These are phyloP conservation scores for Bhutanitis thaidina DNA, from an alignment of 2,888 invertebrate genomes.

Conservation along the genomic window DNA sequence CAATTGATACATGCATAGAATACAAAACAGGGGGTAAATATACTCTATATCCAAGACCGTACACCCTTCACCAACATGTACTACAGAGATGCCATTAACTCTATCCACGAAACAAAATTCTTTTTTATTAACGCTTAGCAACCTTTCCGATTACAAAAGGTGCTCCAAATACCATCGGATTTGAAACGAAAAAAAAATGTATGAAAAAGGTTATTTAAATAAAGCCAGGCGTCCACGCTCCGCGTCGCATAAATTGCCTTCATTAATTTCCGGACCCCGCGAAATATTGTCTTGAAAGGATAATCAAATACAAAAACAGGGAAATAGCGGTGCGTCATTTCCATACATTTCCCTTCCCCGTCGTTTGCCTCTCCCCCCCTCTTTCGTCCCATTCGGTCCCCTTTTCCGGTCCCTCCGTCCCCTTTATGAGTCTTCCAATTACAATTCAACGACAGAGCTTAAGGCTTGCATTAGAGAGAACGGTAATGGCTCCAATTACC, in stretches of 20 bases:
- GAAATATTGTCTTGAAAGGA: conserved; percentile 81
- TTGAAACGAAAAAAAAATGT: conserved; percentile 37
- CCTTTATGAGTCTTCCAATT: conserved; percentile 76
- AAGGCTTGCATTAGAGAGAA: conserved; percentile 63
- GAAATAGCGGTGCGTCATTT: conserved; percentile 79
- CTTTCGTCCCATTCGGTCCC: conserved; percentile 56
- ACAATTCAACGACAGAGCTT: conserved; percentile 68
- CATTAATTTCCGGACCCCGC: conserved; percentile 77
- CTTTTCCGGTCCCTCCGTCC: conserved; percentile 64
- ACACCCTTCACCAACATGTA: not conserved
- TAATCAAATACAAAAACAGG: conserved; percentile 80
- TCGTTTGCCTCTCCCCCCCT: conserved; percentile 48
- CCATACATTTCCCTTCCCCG: conserved; percentile 64
- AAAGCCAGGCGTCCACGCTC: conserved; percentile 65
- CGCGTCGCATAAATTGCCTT: conserved; percentile 78
- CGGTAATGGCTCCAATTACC: conserved; percentile 44
- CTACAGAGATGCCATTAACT: conserved; percentile 33
- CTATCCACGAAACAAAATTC: conserved; percentile 69
- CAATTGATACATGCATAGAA: too few species aligned
- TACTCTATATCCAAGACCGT: too few species aligned
- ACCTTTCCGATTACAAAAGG: conserved; percentile 72
- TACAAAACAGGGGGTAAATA: too few species aligned
- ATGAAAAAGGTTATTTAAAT: conserved; percentile 72
- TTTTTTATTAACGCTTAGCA: conserved; percentile 43
- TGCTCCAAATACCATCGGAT: conserved; percentile 59